phyloP scores from a whole-genome alignment of 2,888 invertebrate genomes.

The Ischnura elegans region DNA sequence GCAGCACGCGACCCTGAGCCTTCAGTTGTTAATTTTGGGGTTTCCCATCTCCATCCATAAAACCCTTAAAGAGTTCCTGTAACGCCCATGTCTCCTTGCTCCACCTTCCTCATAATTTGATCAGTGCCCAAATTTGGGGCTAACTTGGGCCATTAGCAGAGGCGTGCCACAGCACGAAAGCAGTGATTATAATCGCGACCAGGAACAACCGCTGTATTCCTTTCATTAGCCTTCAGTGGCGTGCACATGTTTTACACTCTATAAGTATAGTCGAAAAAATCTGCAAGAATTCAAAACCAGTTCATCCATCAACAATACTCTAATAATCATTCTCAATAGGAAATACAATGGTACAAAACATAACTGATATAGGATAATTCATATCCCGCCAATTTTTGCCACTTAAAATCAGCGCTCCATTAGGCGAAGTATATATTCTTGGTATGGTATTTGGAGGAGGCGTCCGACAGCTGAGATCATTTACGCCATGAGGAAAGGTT shows the following conservation, averaged over 20 bases:
- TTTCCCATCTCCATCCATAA: neutral
- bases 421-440: too few relatives aligned
- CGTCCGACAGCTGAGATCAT: too few relatives aligned
- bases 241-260: neutral
- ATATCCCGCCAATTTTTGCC: too few relatives aligned
- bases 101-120: neutral
- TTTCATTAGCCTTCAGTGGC: neutral
- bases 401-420: too few relatives aligned
- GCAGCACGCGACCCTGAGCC: neutral
- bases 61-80: neutral
- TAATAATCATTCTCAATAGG: too few relatives aligned
- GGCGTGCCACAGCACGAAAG: neutral
- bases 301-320: too few relatives aligned
- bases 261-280: too few relatives aligned
- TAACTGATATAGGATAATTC: too few relatives aligned
- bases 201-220: neutral
- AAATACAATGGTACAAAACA: too few relatives aligned
- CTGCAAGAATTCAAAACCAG: too few relatives aligned
- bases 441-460: too few relatives aligned
- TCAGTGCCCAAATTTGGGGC: conserved; percentile 1
- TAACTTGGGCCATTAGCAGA: conserved; percentile 3
- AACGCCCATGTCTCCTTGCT: neutral
- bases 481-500: too few relatives aligned
- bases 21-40: conserved; percentile 1
- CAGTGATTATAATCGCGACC: neutral